Evolutionary conservation across 1,140 invertebrate genomes (phyloP).

Genomic region (Parapsyche elsis): DNA sequence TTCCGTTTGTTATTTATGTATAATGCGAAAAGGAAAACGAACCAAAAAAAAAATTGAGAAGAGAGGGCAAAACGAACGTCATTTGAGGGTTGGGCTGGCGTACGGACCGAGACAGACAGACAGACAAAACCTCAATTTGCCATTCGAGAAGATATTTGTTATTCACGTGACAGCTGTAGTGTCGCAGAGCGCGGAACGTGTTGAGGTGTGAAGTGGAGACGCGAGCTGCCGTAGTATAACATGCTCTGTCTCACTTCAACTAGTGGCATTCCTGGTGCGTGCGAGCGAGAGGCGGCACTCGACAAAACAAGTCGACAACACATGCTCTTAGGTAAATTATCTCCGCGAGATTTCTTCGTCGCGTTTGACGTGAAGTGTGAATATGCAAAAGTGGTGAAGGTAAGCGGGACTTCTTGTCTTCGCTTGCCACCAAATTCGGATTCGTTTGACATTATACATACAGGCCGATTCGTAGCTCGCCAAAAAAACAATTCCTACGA

Average conservation of each 20-base stretch:
- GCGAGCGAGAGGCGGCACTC: neutral
- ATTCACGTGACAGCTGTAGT: constrained; percentile 56
- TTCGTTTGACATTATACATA: no score
- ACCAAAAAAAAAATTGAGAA: neutral
- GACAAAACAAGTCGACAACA: constrained; percentile 25
- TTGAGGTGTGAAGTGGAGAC: constrained; percentile 45
- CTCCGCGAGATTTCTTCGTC: constrained; percentile 53
- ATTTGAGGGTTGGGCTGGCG: constrained; percentile 16
- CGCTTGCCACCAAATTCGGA: no score
- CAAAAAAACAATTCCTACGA: no score
- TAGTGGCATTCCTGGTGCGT: neutral
- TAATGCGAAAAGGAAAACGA: neutral
- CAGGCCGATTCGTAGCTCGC: no score
- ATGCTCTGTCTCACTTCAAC: constrained; percentile 29
- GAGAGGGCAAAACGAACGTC: constrained; percentile 16
- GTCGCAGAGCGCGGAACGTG: constrained; percentile 36
- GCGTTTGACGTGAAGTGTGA: constrained; percentile 38
- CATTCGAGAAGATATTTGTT: constrained; percentile 51
- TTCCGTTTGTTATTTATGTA: neutral
- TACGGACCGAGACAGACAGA: constrained; percentile 24
- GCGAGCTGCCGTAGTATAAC: neutral
- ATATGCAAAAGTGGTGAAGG: constrained; percentile 39
- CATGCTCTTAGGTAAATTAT: constrained; percentile 54
- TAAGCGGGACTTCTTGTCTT: neutral
- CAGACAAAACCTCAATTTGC: constrained; percentile 55